Percentiles rank a stretch among this genome's conserved stretches.
These are phyloP conservation scores for Hirtodrosophila trivittata DNA, from an alignment of 2,888 invertebrate species.

Conservation along the genomic window DNA sequence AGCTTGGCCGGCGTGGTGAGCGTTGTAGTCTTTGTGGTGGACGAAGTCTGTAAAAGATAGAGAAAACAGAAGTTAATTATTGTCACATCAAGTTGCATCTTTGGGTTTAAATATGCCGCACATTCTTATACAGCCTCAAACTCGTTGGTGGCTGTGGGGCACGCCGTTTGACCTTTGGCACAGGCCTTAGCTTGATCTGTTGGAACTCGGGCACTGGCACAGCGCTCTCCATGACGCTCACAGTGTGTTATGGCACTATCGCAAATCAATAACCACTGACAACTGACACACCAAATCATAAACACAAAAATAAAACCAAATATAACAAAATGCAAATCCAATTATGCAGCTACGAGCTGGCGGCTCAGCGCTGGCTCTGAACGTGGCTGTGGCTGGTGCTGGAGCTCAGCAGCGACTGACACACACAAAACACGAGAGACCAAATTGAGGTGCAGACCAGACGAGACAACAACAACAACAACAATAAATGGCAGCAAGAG, in stretches of 20 bases:
- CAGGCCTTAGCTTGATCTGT: constrained; percentile 76
- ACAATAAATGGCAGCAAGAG: constrained; percentile 26
- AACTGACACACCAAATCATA: constrained; percentile 18
- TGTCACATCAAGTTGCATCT: constrained; percentile 10
- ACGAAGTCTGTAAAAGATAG: constrained; percentile 89
- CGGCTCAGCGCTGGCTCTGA: constrained; percentile 13
- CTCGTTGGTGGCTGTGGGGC: constrained; percentile 76
- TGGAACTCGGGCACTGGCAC: constrained; percentile 78
- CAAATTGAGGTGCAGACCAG: constrained; percentile 48
- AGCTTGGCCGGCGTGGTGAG: constrained; percentile 95
- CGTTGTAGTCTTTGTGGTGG: constrained; percentile 93
- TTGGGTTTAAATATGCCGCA: constrained; percentile 41
- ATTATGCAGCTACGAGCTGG: constrained; percentile 57
- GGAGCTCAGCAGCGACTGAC: constrained; percentile 68
- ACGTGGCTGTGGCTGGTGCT: constrained; percentile 49
- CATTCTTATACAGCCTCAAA: constrained; percentile 61
- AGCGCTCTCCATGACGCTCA: constrained; percentile 49
- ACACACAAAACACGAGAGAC: constrained; percentile 52
- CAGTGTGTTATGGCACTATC: constrained; percentile 19
- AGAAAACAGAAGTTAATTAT: background rate
- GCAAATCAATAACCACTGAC: constrained; percentile 66
- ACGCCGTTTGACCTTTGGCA: constrained; percentile 75
- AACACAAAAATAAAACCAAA: constrained; percentile 27
- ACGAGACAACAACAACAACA: constrained; percentile 40
- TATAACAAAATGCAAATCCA: constrained; percentile 68